Evolutionary conservation across 2,113 vertebrate species (phyloP), one percentile per base, ranked within the genome.

Genomic region (Rhodinocichla rosea): DNA sequence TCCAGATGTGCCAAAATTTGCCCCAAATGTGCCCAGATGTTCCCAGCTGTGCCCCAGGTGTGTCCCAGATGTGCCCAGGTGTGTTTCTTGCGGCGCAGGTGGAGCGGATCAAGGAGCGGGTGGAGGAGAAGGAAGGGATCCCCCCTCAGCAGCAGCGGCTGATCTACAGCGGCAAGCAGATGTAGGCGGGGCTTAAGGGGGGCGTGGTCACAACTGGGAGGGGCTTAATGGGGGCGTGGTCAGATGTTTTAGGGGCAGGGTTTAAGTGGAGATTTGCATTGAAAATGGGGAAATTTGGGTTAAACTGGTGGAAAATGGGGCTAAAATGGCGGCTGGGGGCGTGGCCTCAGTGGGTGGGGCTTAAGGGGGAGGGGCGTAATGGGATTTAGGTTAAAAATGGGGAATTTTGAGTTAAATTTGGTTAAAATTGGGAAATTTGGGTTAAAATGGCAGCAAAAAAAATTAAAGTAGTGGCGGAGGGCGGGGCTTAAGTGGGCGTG

Each of bases 161-260:
- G 24, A 68, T 68, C 65, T 68, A 68, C 45, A 68, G 65, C 65
- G 65, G 65, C 9, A 68, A 68, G 45, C 65, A 68, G 45, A 68
- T 68, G 65, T 68, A 49, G 65, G 65, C 44, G 65, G 44, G 45
- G 65, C 45, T 7, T 68, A 1, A 3, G 26, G 2, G 1, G 64
- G 64, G 64, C 15, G 32, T 33, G 63, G 42, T 1, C 8, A 2
- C 2, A 0, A 0, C 0, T 8, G 15, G 40, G 64, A 14, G 40
- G 30, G 30, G 63, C 7, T 8, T 11, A 5, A 11, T 1, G 12
- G 24, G 24, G 60, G 26, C 26, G 59, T 4, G 37, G 35, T 5
- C 47, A n/a, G n/a, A n/a, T n/a, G n/a, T n/a, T n/a, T n/a, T n/a
- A n/a, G n/a, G n/a, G n/a, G n/a, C n/a, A n/a, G n/a, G n/a, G n/a